These are phyloP conservation scores for Lycophotia porphyrea DNA, from an alignment of 2,888 invertebrate species.

Conservation along the genomic window DNA sequence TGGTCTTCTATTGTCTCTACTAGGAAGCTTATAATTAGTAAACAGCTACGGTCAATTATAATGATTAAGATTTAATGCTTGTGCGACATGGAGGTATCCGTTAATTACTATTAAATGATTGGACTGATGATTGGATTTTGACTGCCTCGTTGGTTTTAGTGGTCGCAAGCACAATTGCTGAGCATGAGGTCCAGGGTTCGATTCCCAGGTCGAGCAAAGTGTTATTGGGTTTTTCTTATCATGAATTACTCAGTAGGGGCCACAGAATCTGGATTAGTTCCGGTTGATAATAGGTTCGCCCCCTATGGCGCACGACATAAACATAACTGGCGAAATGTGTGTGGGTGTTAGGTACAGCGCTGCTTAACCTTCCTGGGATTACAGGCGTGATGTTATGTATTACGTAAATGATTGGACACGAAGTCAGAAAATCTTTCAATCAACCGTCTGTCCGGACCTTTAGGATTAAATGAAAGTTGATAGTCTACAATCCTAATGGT, in stretches of 20 bases:
- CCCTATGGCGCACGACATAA: too few relatives aligned
- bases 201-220: too few relatives aligned
- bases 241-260: too few relatives aligned
- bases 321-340: too few relatives aligned
- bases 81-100: neutral
- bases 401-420: neutral
- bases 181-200: too few relatives aligned
- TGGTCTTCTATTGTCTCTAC: neutral
- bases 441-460: constrained; percentile 22
- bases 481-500: constrained; percentile 42
- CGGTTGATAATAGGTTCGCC: too few relatives aligned
- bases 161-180: neutral
- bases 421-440: neutral
- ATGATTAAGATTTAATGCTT: neutral
- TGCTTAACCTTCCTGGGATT: too few relatives aligned
- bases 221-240: too few relatives aligned
- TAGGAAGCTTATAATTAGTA: constrained; percentile 6
- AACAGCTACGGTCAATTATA: neutral
- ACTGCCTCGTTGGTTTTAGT: neutral
- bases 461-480: constrained; percentile 55
- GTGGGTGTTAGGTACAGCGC: too few relatives aligned
- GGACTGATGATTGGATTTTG: neutral
- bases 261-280: too few relatives aligned
- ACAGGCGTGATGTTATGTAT: too few relatives aligned
- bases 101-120: constrained; percentile 1